Percentiles rank a stretch among this genome's conserved stretches.
Evolutionary conservation across 2,797 vertebrate genomes (phyloP).

Genomic region (Acrocephalus scirpaceus): DNA sequence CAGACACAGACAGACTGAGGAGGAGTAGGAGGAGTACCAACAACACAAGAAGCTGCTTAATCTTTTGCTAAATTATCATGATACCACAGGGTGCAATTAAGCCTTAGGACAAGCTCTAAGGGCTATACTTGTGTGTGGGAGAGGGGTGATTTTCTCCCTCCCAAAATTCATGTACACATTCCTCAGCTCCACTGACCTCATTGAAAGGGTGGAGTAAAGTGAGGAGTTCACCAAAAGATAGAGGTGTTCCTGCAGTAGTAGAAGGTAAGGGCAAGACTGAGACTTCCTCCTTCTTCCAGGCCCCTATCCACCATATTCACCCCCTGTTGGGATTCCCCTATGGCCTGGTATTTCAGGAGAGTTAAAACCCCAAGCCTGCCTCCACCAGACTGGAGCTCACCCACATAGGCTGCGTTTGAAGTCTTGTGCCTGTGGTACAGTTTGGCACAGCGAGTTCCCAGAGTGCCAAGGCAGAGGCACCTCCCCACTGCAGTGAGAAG

Average conservation of each 20-base stretch:
- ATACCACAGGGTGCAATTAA: neutral
- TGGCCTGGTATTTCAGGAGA: neutral
- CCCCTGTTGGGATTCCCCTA: neutral
- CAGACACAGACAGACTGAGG: neutral
- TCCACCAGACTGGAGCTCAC: neutral
- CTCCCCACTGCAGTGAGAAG: neutral
- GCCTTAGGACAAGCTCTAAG: neutral
- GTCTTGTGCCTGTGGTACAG: neutral
- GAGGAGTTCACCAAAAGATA: neutral
- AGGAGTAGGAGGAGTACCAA: neutral
- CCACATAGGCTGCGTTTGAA: rapidly evolving
- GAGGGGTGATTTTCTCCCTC: neutral
- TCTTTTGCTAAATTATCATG: neutral
- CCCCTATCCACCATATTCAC: neutral
- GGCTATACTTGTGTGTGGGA: neutral
- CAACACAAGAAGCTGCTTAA: neutral
- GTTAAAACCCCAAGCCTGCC: neutral
- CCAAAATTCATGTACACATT: neutral
- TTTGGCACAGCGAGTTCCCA: rapidly evolving
- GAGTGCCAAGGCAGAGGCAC: neutral
- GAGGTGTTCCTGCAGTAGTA: neutral
- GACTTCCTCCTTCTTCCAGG: neutral
- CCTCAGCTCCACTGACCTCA: neutral
- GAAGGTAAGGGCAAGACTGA: neutral
- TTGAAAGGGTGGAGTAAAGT: neutral